A percentile compares a stretch with the other conserved stretches of the same genome.
phyloP scores from a whole-genome alignment of 2,113 vertebrate species.

The Microcebus murinus region DNA sequence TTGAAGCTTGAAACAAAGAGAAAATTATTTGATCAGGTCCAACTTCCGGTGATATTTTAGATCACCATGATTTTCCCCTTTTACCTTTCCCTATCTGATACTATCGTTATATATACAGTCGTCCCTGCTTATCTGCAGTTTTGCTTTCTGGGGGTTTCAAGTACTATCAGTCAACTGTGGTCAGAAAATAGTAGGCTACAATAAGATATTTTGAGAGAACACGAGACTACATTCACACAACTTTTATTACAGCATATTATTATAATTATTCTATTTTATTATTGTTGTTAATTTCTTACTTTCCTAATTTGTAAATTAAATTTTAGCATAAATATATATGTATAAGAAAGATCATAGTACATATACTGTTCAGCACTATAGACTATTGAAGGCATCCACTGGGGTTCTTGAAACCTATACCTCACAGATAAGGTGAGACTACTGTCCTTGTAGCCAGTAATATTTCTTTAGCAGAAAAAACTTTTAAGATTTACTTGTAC shows the following conservation, averaged over 20 bases:
- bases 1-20: neutral
- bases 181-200: neutral
- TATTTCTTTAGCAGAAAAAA: slow-evolving; percentile 10
- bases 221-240: neutral
- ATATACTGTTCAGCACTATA: neutral
- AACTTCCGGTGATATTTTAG: neutral
- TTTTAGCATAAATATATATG: neutral
- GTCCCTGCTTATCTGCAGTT: neutral
- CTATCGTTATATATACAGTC: neutral
- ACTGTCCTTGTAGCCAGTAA: neutral
- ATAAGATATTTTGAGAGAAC: neutral
- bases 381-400: neutral
- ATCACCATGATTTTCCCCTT: neutral
- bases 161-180: neutral
- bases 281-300: neutral
- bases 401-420: neutral
- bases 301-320: neutral
- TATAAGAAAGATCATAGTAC: neutral
- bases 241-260: neutral
- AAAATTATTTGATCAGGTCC: neutral
- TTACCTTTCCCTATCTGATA: neutral
- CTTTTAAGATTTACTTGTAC: neutral
- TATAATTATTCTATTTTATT: neutral
- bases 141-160: neutral
- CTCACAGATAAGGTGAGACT: neutral